Percentiles rank a stretch among this genome's conserved stretches.
These are phyloP conservation scores for Tanytarsus gracilentus DNA, from an alignment of 2,888 invertebrate genomes.

Conservation along the genomic window DNA sequence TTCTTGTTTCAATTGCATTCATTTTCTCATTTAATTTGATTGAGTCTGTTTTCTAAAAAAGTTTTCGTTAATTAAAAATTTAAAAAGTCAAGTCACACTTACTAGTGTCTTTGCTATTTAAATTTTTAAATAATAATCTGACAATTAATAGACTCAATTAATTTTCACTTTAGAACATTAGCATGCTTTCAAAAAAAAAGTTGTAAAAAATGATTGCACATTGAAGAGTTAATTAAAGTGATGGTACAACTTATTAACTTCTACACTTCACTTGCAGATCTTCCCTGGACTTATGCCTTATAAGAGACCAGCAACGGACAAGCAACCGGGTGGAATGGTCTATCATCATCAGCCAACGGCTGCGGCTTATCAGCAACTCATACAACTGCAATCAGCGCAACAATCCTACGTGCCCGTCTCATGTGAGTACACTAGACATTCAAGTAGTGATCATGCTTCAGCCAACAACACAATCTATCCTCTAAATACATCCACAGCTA, in stretches of 20 bases:
- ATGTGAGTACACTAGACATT: slow-evolving; percentile 73
- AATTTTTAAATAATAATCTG: too few species aligned
- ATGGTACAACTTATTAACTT: background rate
- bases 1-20: too few species aligned
- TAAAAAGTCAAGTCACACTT: too few species aligned
- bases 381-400: slow-evolving; percentile 86
- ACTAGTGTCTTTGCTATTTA: too few species aligned
- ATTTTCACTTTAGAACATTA: too few species aligned
- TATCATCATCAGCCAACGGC: slow-evolving; percentile 76
- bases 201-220: too few species aligned
- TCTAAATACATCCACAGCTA: slow-evolving; percentile 32
- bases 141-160: too few species aligned
- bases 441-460: slow-evolving; percentile 8
- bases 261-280: slow-evolving; percentile 52
- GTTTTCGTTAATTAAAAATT: too few species aligned
- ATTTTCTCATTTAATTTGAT: too few species aligned
- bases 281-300: slow-evolving; percentile 93
- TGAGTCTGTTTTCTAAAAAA: too few species aligned
- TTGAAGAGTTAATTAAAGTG: too few species aligned
- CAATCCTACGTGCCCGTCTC: slow-evolving; percentile 97
- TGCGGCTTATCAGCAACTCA: slow-evolving; percentile 85
- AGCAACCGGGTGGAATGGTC: slow-evolving; percentile 86
- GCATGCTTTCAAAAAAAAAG: too few species aligned
- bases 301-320: slow-evolving; percentile 92
- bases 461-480: slow-evolving; percentile 33